Conservation (phyloP, 2,113 vertebrate genomes). For the Progne subis region DNA sequence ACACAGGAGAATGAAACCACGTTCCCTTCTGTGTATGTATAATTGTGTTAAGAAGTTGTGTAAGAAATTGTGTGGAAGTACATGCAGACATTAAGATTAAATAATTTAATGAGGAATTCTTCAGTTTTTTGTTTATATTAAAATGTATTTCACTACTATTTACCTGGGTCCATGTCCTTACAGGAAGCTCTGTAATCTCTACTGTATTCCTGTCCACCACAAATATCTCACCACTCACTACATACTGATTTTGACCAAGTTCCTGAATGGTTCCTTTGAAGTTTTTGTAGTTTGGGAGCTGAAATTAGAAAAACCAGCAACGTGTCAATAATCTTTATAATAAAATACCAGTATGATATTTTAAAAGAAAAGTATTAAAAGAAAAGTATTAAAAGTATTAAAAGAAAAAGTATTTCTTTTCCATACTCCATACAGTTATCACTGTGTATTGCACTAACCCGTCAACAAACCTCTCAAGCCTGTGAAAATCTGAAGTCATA, state of each 20-base stretch:
- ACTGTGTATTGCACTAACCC: background rate
- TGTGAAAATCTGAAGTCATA: background rate
- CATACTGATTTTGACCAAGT: slow-evolving; percentile 94
- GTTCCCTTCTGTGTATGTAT: background rate
- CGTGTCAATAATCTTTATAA: background rate
- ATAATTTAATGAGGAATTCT: background rate
- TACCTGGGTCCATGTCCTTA: slow-evolving; percentile 99
- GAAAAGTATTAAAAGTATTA: no score
- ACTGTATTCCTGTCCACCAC: slow-evolving; percentile 95
- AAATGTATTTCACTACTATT: background rate
- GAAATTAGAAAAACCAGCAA: slow-evolving; percentile 14
- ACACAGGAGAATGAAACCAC: background rate
- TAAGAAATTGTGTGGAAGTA: background rate
- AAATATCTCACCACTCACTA: slow-evolving; percentile 94
- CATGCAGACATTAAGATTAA: background rate
- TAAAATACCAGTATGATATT: background rate
- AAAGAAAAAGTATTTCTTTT: background rate
- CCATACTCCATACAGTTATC: background rate
- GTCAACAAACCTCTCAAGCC: background rate
- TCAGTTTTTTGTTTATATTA: rapidly evolving
- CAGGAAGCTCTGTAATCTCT: slow-evolving; percentile 96
- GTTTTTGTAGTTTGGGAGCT: slow-evolving; percentile 98
- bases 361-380: no score
- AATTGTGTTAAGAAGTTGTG: background rate
- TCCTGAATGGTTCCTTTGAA: slow-evolving; percentile 95